These are phyloP conservation scores for Cerceris ruficornis DNA, from an alignment of 2,888 invertebrate genomes.

Conservation along the genomic window DNA sequence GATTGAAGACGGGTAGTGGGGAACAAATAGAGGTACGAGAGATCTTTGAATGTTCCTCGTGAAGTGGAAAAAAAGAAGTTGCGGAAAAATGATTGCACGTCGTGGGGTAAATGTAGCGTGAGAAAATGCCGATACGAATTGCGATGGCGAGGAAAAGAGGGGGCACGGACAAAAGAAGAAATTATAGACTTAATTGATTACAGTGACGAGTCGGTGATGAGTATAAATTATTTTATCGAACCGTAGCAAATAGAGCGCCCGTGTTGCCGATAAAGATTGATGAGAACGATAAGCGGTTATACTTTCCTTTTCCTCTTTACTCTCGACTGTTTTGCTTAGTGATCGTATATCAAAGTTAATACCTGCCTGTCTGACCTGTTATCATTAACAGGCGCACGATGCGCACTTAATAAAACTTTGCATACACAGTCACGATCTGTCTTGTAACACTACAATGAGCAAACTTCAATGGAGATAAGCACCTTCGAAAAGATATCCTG, in stretches of 20 bases:
- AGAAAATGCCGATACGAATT: slow-evolving; percentile 10
- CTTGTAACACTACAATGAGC: not conserved
- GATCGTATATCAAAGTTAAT: slow-evolving; percentile 1
- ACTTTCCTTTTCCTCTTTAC: not conserved
- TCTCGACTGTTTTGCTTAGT: not conserved
- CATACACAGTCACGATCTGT: not conserved
- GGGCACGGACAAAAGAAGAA: not conserved
- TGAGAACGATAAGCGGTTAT: slow-evolving; percentile 5
- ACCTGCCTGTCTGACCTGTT: not conserved
- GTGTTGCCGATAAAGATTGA: slow-evolving; percentile 25
- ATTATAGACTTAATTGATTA: too few species aligned
- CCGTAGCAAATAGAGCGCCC: slow-evolving; percentile 48
- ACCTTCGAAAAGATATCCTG: not conserved
- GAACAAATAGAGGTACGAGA: not conserved
- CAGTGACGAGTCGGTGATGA: not conserved
- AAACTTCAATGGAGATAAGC: not conserved
- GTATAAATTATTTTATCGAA: slow-evolving; percentile 9
- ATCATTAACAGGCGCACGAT: not conserved
- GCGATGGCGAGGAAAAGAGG: slow-evolving; percentile 1
- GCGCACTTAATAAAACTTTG: not conserved
- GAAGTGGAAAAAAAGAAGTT: not conserved
- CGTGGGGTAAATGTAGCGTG: slow-evolving; percentile 18
- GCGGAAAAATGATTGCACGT: slow-evolving; percentile 6
- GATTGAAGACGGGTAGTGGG: slow-evolving; percentile 6
- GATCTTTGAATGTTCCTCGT: not conserved